Evolutionary conservation across 2,888 invertebrate species (phyloP), one percentile per base, ranked within the genome.

Genomic region (Ditula angustiorana): DNA sequence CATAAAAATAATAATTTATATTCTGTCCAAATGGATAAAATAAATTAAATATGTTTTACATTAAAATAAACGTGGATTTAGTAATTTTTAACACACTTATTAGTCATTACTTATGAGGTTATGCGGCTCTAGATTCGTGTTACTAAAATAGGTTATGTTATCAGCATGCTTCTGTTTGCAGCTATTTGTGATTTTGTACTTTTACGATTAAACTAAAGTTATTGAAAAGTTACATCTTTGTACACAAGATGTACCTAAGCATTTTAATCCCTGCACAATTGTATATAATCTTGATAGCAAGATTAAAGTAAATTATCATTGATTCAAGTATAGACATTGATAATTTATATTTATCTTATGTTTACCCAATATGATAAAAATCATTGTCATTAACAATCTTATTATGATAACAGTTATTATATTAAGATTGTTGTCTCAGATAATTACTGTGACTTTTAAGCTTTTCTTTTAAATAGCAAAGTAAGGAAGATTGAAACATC

Each of bases 91-190:
- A n/a, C n/a, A n/a, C n/a, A n/a, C n/a, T n/a, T n/a, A n/a, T n/a
- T n/a, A n/a, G n/a, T n/a, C n/a, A n/a, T n/a, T n/a, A n/a, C n/a
- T n/a, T n/a, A n/a, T n/a, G n/a, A n/a, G n/a, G n/a, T n/a, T n/a
- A n/a, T n/a, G n/a, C n/a, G n/a, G n/a, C n/a, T n/a, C n/a, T n/a
- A n/a, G n/a, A n/a, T n/a, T n/a, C n/a, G n/a, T n/a, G n/a, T n/a
- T n/a, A n/a, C n/a, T n/a, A n/a, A n/a, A n/a, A 35, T 55, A 61
- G 61, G 61, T 61, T 61, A 61, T 61, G 35, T 55, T 49, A 11
- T 8, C 8, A 30, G 8, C 13, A 19, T 26, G 33, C 26, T 53
- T 61, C n/a, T 53, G n/a, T 61, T n/a, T 44, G 19, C 16, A n/a
- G 23, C 5, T 19, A 19, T 30, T 30, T 30, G 4, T 30, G 5